Evolutionary conservation across 2,113 vertebrate genomes (phyloP).

Genomic region (Salvelinus fontinalis): DNA sequence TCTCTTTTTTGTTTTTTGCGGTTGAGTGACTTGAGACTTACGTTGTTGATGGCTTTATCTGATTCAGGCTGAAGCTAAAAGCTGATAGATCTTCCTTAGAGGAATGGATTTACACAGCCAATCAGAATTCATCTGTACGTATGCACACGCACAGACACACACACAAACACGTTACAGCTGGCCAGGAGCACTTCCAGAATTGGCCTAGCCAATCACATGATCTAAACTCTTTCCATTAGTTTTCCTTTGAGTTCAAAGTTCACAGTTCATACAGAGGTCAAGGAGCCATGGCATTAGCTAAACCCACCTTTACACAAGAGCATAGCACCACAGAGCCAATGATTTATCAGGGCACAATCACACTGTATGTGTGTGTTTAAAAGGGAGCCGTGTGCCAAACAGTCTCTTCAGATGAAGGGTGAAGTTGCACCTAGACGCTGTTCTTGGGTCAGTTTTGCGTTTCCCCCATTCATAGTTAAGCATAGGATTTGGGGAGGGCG

Average conservation of each 20-base stretch:
- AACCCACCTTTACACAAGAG: background rate
- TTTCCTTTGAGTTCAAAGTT: background rate
- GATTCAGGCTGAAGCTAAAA: constrained; percentile 41
- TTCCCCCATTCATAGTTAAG: too few relatives aligned
- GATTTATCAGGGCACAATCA: background rate
- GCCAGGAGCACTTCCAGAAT: background rate
- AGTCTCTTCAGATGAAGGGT: background rate
- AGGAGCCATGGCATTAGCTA: background rate
- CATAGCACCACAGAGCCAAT: background rate
- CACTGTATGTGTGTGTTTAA: background rate
- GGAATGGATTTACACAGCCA: constrained; percentile 20
- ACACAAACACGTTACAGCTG: constrained; percentile 10
- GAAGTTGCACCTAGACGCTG: background rate
- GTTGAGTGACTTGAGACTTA: constrained; percentile 46
- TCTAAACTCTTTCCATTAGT: background rate
- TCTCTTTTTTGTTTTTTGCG: constrained; percentile 14
- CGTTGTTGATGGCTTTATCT: constrained; percentile 42
- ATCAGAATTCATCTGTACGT: constrained; percentile 31
- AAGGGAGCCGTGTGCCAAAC: background rate
- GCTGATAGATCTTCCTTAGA: constrained; percentile 33
- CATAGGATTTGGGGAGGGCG: background rate
- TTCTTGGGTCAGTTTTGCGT: too few relatives aligned
- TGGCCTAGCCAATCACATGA: background rate
- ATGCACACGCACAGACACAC: constrained; percentile 9
- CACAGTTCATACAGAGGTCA: too few relatives aligned